phyloP scores from a whole-genome alignment of 2,888 invertebrate genomes.

The Cantharis lateralis region DNA sequence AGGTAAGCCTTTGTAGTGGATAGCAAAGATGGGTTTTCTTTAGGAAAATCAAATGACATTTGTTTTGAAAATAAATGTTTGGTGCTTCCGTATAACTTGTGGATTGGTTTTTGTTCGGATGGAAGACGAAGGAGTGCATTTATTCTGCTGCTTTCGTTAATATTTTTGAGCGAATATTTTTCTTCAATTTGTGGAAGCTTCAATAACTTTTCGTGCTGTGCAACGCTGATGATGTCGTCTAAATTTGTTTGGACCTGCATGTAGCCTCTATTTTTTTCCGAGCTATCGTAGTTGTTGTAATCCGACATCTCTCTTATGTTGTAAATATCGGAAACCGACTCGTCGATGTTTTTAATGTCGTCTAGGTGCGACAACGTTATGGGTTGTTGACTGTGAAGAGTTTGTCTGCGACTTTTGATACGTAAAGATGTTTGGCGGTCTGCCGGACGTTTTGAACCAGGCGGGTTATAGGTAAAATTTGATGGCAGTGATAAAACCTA shows the following conservation, averaged over 20 bases:
- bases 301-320: constrained; percentile 45
- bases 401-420: constrained; percentile 58
- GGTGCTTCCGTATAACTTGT: constrained; percentile 58
- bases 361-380: constrained; percentile 64
- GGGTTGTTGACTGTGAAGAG: constrained; percentile 66
- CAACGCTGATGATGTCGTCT: constrained; percentile 46
- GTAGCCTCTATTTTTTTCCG: constrained; percentile 50
- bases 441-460: constrained; percentile 55
- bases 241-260: constrained; percentile 40
- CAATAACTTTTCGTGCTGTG: constrained; percentile 37
- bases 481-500: constrained; percentile 80
- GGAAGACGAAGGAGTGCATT: constrained; percentile 45
- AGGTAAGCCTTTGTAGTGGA: constrained; percentile 13
- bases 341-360: constrained; percentile 56
- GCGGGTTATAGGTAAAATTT: constrained; percentile 83
- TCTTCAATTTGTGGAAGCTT: constrained; percentile 44
- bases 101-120: constrained; percentile 47
- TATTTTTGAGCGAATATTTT: constrained; percentile 41
- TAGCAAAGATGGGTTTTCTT: constrained; percentile 58
- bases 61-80: constrained; percentile 63
- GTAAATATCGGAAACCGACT: constrained; percentile 52
- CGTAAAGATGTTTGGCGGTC: constrained; percentile 46
- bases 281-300: constrained; percentile 38
- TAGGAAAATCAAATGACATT: constrained; percentile 60
- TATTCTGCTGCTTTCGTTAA: constrained; percentile 43